Conservation (phyloP, 2,888 invertebrate species). For the Microdon myrmicae region DNA sequence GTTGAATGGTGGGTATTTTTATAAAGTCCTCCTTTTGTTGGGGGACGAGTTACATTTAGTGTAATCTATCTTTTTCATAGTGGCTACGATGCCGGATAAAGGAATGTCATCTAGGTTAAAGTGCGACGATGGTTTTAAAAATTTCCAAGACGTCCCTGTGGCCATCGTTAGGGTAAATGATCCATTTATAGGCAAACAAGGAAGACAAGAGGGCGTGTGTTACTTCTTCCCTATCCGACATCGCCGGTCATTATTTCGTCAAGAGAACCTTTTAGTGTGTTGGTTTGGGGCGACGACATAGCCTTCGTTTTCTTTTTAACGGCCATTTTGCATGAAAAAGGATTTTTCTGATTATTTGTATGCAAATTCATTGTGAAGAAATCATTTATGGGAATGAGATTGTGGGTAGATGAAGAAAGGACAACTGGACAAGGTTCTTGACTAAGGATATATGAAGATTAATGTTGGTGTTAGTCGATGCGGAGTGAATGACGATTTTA, state of each 20-base stretch:
- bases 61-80: too few species aligned
- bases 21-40: too few species aligned
- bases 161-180: conserved; percentile 7
- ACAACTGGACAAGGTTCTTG: too few species aligned
- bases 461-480: conserved; percentile 33
- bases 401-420: conserved; percentile 1
- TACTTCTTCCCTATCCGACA: conserved; percentile 38
- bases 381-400: conserved; percentile 39
- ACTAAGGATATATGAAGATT: conserved; percentile 40
- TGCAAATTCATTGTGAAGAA: conserved; percentile 56
- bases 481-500: conserved; percentile 8
- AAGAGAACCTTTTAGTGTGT: conserved; percentile 43
- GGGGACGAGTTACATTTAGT: too few species aligned
- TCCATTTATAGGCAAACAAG: conserved; percentile 48
- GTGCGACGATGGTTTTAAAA: too few species aligned
- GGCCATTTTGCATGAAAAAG: conserved; percentile 2
- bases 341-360: conserved; percentile 56
- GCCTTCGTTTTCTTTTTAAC: conserved; percentile 5
- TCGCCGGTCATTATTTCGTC: conserved; percentile 39
- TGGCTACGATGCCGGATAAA: too few species aligned
- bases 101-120: too few species aligned
- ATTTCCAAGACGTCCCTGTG: too few species aligned
- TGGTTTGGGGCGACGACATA: conserved; percentile 31
- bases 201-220: conserved; percentile 47
- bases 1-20: too few species aligned